These are phyloP conservation scores for Tachypleus tridentatus DNA, from an alignment of 1,140 invertebrate species.

Conservation along the genomic window DNA sequence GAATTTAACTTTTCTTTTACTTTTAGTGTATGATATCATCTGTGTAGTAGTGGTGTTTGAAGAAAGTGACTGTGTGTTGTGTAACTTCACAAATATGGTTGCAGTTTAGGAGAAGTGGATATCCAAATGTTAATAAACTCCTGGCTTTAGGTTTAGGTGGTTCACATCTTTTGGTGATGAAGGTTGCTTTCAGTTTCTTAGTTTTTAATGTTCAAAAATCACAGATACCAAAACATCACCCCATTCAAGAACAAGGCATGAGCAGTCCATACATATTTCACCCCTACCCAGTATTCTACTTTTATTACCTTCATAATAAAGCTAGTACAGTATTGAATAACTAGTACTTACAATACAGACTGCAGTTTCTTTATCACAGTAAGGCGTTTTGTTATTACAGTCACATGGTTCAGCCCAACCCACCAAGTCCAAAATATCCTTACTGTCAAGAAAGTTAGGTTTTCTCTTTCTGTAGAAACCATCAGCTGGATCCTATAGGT, in stretches of 20 bases:
- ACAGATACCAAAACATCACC: too few relatives aligned
- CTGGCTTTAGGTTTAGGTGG: not conserved
- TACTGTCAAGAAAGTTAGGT: conserved; percentile 39
- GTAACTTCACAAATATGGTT: too few relatives aligned
- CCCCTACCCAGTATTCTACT: not conserved
- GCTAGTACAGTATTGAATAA: conserved; percentile 5
- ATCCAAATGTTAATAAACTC: not conserved
- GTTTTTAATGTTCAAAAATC: too few relatives aligned
- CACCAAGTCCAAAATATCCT: conserved; percentile 54
- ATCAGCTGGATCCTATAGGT: conserved; percentile 50
- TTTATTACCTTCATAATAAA: not conserved
- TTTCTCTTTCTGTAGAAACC: conserved; percentile 68
- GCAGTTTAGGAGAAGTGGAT: too few relatives aligned
- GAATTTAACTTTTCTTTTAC: too few relatives aligned
- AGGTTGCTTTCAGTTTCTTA: too few relatives aligned
- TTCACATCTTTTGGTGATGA: too few relatives aligned
- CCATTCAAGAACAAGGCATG: too few relatives aligned
- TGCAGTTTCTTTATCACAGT: conserved; percentile 73
- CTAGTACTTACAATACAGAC: conserved; percentile 56
- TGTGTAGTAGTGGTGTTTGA: too few relatives aligned
- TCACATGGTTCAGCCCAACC: conserved; percentile 66
- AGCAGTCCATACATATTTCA: too few relatives aligned
- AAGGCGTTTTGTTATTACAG: conserved; percentile 63
- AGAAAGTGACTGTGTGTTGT: too few relatives aligned
- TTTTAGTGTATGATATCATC: too few relatives aligned